Percentiles rank a stretch among this genome's conserved stretches.
These are phyloP conservation scores for Apostichopus japonicus DNA, from an alignment of 35 echinoderm and acorn worm genomes.

Conservation along the genomic window DNA sequence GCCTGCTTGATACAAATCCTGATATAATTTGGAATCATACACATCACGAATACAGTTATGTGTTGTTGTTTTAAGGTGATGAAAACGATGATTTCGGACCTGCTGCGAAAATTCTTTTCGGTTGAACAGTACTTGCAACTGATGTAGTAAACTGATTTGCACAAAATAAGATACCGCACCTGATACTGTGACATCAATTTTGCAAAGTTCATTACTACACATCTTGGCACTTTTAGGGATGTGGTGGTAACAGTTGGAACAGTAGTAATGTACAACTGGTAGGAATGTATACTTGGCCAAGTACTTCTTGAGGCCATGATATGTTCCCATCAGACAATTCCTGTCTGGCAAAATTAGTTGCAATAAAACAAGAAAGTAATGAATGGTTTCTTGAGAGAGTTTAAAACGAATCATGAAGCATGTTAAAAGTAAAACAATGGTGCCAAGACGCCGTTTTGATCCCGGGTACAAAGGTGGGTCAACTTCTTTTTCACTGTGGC, in stretches of 20 bases:
- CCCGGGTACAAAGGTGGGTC: background rate
- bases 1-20: slow-evolving; percentile 22
- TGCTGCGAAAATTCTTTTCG: background rate
- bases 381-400: slow-evolving; percentile 41
- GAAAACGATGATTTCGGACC: slow-evolving; percentile 3
- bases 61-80: background rate
- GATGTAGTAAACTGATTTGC: slow-evolving; percentile 18
- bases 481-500: too few species aligned
- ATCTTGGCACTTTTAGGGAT: slow-evolving; percentile 26
- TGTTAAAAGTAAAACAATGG: background rate
- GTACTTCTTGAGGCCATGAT: slow-evolving; percentile 35
- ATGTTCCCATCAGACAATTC: background rate
- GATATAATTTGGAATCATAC: slow-evolving; percentile 45
- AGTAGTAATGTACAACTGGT: slow-evolving; percentile 52
- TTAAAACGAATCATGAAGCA: slow-evolving; percentile 51
- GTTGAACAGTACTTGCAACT: slow-evolving; percentile 12
- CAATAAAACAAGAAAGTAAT: slow-evolving; percentile 20
- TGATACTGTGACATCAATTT: background rate
- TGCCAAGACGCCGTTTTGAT: slow-evolving; percentile 13
- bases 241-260: slow-evolving; percentile 41
- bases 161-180: slow-evolving; percentile 47
- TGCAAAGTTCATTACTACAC: slow-evolving; percentile 43
- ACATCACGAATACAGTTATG: background rate
- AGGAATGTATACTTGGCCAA: background rate
- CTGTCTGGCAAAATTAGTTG: slow-evolving; percentile 28